Percentiles rank a stretch among this genome's conserved stretches.
Conservation (phyloP, 2,113 vertebrate species). For the Siniperca knerii region DNA sequence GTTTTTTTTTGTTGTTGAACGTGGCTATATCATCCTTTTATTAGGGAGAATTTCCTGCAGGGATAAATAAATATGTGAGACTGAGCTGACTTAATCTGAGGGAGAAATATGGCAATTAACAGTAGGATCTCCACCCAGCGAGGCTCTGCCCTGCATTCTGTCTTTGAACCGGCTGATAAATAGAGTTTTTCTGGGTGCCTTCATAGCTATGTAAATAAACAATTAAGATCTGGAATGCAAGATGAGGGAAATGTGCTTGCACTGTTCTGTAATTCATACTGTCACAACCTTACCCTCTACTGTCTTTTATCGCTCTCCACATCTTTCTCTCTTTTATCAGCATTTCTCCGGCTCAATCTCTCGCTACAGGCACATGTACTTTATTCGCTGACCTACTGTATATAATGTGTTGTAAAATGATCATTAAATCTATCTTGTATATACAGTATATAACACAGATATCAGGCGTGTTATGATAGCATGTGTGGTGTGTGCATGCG, state of each 20-base stretch:
- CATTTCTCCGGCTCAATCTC: not conserved
- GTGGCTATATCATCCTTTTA: not conserved
- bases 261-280: not conserved
- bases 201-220: constrained; percentile 63
- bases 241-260: constrained; percentile 25
- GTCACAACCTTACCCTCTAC: not conserved
- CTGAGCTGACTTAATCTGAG: constrained; percentile 33
- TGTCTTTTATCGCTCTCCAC: not conserved
- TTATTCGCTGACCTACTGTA: too few relatives aligned
- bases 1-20: not conserved
- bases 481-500: not conserved
- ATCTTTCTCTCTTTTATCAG: not conserved
- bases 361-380: not conserved
- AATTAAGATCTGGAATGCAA: constrained; percentile 54
- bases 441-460: not conserved
- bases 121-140: constrained; percentile 53
- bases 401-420: too few relatives aligned
- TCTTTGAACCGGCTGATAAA: constrained; percentile 62
- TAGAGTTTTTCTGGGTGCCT: constrained; percentile 21
- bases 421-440: too few relatives aligned
- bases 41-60: constrained; percentile 17
- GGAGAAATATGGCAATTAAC: constrained; percentile 53
- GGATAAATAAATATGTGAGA: constrained; percentile 24
- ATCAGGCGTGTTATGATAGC: not conserved
- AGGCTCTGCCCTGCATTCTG: constrained; percentile 35